Percentiles rank a stretch among this genome's conserved stretches.
phyloP scores from a whole-genome alignment of 2,797 vertebrate genomes.

The Sebastes elongatus region DNA sequence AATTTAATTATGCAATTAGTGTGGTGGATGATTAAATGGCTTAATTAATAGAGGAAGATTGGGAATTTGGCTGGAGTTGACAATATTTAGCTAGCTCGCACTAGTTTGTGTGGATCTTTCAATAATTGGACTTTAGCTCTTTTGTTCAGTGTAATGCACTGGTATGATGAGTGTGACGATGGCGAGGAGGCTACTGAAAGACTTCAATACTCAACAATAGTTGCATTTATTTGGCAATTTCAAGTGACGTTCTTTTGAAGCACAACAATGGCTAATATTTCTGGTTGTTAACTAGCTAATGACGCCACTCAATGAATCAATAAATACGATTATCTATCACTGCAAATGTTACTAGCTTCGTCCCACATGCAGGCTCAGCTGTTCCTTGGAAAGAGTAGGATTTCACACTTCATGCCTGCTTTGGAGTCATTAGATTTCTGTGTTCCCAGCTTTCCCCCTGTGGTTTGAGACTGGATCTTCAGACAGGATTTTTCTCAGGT shows the following conservation, averaged over 20 bases:
- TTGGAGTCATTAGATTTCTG: conserved; percentile 75
- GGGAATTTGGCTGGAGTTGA: conserved; percentile 79
- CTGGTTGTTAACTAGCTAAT: conserved; percentile 62
- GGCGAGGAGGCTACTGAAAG: conserved; percentile 64
- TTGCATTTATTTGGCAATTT: conserved; percentile 70
- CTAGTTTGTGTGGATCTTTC: conserved; percentile 75
- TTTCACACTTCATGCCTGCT: conserved; percentile 80
- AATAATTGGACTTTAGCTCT: conserved; percentile 78
- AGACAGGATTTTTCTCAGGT: conserved; percentile 70
- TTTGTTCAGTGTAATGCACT: conserved; percentile 75
- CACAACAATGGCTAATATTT: conserved; percentile 57
- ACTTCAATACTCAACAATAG: conserved; percentile 61
- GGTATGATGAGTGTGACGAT: conserved; percentile 71
- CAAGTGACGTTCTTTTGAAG: conserved; percentile 63
- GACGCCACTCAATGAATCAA: conserved; percentile 65
- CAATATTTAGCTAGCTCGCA: conserved; percentile 74
- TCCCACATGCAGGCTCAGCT: conserved; percentile 65
- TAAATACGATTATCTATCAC: conserved; percentile 57
- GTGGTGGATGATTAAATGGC: conserved; percentile 84
- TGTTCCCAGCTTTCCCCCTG: conserved; percentile 66
- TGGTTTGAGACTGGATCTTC: conserved; percentile 72
- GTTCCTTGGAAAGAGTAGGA: conserved; percentile 54
- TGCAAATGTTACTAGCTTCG: conserved; percentile 28
- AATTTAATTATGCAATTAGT: conserved; percentile 87
- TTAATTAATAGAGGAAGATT: conserved; percentile 85